Evolutionary conservation across 2,797 vertebrate species (phyloP), one percentile per base, ranked within the genome.

Genomic region (Paedocypris micromegethes): DNA sequence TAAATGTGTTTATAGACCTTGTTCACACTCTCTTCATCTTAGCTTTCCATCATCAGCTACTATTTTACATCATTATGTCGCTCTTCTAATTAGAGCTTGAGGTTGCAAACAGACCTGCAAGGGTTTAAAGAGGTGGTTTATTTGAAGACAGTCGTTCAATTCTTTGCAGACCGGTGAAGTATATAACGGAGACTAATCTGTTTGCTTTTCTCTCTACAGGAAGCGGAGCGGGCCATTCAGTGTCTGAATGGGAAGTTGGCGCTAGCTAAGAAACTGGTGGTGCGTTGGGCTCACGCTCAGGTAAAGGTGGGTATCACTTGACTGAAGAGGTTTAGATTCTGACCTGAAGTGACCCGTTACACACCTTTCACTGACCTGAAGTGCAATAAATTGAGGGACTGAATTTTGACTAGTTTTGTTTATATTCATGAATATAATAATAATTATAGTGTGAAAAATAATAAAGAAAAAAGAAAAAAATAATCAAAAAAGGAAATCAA

Each of bases 241-340:
- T 90, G 95, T 86, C 91, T 99, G 78, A 99, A 99, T 75, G 96
- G 96, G 75, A 98, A 99, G 74, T 86, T 99, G 80, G 96, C 96
- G 9, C 86, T 99, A 76, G 96, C 95, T 42, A 98, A 98, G 89
- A 98, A 97, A 72, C 66, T 99, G 81, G 95, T 98, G 40, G 96
- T 99, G 68, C 91, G 95, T 41, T 99, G 96, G 96, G 96, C 95
- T 3, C 96, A 98, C 0, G 96, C 92, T 39, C 92, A 94, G 75
- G 90, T 93, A 70, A 94, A 92, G 91, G 92, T 93, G 61, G 79
- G 83, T 77, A 58, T 79, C 83, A 59, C 82, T 81, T 84, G 37
- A 49, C 2, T 46, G 5, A 2, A 40, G 7, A 2, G 23, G 5
- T 37, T 44, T 58, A 43, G 23, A 23, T 23, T 23, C 23, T 23